Evolutionary conservation across 2,888 invertebrate genomes (phyloP).

Genomic region (Drosophila eohydei): DNA sequence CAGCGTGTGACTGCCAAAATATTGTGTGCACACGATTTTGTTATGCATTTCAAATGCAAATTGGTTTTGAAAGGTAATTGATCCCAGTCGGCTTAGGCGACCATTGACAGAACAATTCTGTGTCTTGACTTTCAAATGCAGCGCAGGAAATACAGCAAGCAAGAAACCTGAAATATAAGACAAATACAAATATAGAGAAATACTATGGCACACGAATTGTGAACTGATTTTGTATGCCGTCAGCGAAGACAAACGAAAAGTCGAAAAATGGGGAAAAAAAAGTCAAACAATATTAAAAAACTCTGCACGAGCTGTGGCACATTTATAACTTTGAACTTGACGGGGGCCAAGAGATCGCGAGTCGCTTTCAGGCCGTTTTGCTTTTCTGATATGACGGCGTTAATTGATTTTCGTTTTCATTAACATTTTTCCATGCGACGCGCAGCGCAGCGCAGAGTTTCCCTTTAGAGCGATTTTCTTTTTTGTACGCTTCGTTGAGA

Average conservation of each 20-base stretch:
- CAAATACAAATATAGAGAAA: slow-evolving; percentile 6
- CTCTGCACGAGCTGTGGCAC: slow-evolving; percentile 61
- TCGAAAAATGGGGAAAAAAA: not conserved
- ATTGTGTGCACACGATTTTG: slow-evolving; percentile 75
- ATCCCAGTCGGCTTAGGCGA: slow-evolving; percentile 49
- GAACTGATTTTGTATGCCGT: slow-evolving; percentile 66
- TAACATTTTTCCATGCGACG: slow-evolving; percentile 41
- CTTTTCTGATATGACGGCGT: slow-evolving; percentile 65
- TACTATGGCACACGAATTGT: slow-evolving; percentile 44
- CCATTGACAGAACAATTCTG: slow-evolving; percentile 72
- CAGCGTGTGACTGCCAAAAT: slow-evolving; percentile 77
- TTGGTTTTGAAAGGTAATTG: slow-evolving; percentile 80
- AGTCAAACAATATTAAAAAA: slow-evolving; percentile 59
- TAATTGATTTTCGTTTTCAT: slow-evolving; percentile 77
- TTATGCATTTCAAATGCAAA: slow-evolving; percentile 80
- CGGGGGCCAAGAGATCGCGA: slow-evolving; percentile 47
- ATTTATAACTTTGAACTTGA: slow-evolving; percentile 83
- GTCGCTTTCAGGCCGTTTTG: slow-evolving; percentile 24
- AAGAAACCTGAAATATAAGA: not conserved
- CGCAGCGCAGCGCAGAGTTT: not conserved
- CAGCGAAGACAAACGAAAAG: slow-evolving; percentile 37
- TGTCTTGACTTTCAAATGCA: slow-evolving; percentile 68
- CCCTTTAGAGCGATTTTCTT: slow-evolving; percentile 6
- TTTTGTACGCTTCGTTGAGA: slow-evolving; percentile 41
- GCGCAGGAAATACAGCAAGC: slow-evolving; percentile 56